These are phyloP conservation scores for Stictonetta naevosa DNA, from an alignment of 2,113 vertebrate species.

Conservation along the genomic window DNA sequence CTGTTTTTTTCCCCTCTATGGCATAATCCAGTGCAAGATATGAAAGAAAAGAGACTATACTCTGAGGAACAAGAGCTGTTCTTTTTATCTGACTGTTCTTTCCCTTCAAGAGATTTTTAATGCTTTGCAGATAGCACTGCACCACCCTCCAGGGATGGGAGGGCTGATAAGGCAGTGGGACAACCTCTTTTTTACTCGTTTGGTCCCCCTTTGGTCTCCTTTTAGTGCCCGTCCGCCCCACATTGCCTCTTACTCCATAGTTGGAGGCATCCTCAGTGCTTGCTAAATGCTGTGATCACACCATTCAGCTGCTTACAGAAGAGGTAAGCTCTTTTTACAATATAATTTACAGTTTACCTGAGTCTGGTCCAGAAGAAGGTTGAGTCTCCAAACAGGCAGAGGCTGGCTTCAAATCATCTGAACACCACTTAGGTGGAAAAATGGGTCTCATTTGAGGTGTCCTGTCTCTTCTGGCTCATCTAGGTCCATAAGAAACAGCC, in stretches of 20 bases:
- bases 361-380: background rate
- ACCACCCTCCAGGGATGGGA: background rate
- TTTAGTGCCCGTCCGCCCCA: background rate
- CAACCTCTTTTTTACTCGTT: background rate
- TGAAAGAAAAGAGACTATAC: background rate
- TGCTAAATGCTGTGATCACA: background rate
- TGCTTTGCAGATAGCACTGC: background rate
- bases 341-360: background rate
- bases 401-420: background rate
- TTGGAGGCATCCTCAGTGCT: background rate
- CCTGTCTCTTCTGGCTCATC: background rate
- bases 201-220: background rate
- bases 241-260: background rate
- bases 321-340: background rate
- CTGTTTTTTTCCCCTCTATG: background rate
- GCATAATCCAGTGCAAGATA: background rate
- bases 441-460: background rate
- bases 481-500: background rate
- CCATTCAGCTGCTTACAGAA: background rate
- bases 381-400: fast-evolving
- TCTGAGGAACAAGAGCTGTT: background rate
- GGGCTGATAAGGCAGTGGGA: background rate
- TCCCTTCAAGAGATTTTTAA: background rate
- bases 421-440: background rate
- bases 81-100: background rate